phyloP scores from a whole-genome alignment of 2,797 vertebrate genomes.

The Intellagama lesueurii region DNA sequence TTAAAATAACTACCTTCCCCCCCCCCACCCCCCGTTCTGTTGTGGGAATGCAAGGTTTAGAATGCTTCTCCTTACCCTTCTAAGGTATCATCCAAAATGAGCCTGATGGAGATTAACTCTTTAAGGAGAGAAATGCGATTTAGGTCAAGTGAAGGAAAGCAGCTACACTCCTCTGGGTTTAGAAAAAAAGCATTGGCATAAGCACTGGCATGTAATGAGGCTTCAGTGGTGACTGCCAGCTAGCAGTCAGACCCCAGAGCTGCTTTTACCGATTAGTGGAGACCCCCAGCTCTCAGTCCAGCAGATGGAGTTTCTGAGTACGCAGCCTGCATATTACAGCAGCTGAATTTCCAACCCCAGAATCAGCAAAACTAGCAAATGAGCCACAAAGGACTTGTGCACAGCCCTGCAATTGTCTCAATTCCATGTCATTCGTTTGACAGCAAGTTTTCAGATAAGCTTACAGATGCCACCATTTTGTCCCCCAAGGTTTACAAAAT shows the following conservation, averaged over 20 bases:
- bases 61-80: constrained; percentile 36
- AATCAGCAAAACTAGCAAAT: constrained; percentile 17
- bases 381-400: background rate
- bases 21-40: background rate
- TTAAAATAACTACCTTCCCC: background rate
- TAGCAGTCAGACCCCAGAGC: constrained; percentile 47
- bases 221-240: constrained; percentile 43
- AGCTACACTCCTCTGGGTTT: background rate
- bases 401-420: background rate
- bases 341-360: background rate
- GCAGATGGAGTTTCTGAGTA: constrained; percentile 20
- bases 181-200: constrained; percentile 47
- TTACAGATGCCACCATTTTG: background rate
- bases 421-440: background rate
- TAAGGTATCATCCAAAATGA: constrained; percentile 28
- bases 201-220: constrained; percentile 38
- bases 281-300: constrained; percentile 30
- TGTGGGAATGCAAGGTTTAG: constrained; percentile 13
- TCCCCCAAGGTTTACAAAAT: background rate
- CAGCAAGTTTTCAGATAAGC: background rate
- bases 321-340: background rate
- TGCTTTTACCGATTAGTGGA: constrained; percentile 44
- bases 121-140: constrained; percentile 21
- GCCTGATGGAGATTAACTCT: constrained; percentile 52
- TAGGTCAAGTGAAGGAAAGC: constrained; percentile 25